Conservation (phyloP, 1,140 invertebrate species). For the Campodea augens region DNA sequence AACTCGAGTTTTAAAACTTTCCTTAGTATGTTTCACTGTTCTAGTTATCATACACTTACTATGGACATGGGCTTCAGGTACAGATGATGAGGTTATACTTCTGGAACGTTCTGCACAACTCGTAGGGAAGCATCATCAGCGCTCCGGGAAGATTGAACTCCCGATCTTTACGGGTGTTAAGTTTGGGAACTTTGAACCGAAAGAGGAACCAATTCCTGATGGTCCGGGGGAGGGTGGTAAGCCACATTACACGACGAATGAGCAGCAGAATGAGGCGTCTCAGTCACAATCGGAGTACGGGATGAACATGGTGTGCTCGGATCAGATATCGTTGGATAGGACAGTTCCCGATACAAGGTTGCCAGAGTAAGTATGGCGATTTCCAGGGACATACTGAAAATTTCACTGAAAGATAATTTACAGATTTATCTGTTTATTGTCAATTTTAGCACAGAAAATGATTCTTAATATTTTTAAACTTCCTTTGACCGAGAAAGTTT, state of each 20-base stretch:
- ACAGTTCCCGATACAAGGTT: constrained; percentile 70
- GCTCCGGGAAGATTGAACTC: too few relatives aligned
- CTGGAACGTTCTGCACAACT: too few relatives aligned
- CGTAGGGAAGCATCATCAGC: too few relatives aligned
- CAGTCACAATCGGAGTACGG: constrained; percentile 74
- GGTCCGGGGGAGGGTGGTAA: constrained; percentile 74
- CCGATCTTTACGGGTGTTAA: constrained; percentile 20
- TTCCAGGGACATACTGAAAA: too few relatives aligned
- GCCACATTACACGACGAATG: constrained; percentile 45
- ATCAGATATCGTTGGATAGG: constrained; percentile 70
- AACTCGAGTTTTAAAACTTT: too few relatives aligned
- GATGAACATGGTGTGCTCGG: constrained; percentile 93
- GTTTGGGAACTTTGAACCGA: constrained; percentile 47
- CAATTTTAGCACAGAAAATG: too few relatives aligned
- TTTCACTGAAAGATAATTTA: not conserved
- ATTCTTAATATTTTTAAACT: too few relatives aligned
- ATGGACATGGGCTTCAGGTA: too few relatives aligned
- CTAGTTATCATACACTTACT: too few relatives aligned
- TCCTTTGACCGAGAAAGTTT: too few relatives aligned
- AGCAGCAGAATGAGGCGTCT: constrained; percentile 52
- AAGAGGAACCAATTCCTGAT: constrained; percentile 29
- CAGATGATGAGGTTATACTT: too few relatives aligned
- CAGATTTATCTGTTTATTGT: constrained; percentile 9
- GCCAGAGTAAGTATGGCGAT: constrained; percentile 53
- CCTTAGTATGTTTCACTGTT: too few relatives aligned